Evolutionary conservation across 2,888 invertebrate species (phyloP), one percentile per base, ranked within the genome.

Genomic region (Syritta pipiens): DNA sequence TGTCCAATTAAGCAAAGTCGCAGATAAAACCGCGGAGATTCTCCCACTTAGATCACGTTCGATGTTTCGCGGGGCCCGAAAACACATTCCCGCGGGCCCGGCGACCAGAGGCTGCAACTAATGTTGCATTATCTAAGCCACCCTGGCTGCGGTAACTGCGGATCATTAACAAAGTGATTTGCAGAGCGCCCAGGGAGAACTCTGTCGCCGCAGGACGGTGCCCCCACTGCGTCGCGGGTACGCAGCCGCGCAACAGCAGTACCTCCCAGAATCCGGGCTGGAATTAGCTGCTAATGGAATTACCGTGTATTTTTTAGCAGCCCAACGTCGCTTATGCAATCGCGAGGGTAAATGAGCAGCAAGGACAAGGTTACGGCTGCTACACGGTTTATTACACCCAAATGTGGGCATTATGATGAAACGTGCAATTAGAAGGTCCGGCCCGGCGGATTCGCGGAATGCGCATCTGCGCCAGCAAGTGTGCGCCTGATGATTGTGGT

Each of bases 41-140:
- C 79, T 79, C 79, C 79, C 79, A 79, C 79, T 74, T 79, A 62
- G 67, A 79, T 79, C 79, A 79, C 79, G 74, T 74, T 77, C 72
- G 53, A 42, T 79, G 79, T 68, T 72, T 48, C 32, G 49, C 30
- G n/a, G 14, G n/a, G 22, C 17, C 65, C 35, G 30, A 32, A 57
- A 55, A 65, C 32, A 65, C 51, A 65, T 24, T 12, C 12, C 46
- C n/a, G n/a, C n/a, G n/a, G 4, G 6, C 12, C 30, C 12, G 30
- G 37, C 2, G 19, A 6, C 17, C 28, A n/a, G 30, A 22, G 48
- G 17, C 28, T 5, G 35, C n/a, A n/a, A 17, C 37, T 57, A 44
- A 10, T 57, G 14, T 24, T 53, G 42, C 37, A 37, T 48, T 59
- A 46, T 48, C 48, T 32, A 30, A 55, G 62, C 62, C 62, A 79